phyloP scores from a whole-genome alignment of 2,888 invertebrate genomes.

The Clunio marinus region DNA sequence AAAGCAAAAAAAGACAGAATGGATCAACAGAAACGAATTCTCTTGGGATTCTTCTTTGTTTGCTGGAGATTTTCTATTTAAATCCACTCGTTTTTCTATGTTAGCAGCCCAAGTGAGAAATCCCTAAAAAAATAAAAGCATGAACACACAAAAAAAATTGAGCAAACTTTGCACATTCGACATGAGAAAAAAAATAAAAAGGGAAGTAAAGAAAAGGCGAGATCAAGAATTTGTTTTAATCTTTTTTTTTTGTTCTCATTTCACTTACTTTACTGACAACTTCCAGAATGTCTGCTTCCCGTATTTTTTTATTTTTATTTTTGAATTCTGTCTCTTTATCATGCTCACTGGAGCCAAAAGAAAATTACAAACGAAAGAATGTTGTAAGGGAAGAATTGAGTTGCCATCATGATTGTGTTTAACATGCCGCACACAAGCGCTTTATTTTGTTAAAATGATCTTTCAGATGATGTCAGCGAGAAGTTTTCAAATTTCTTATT shows the following conservation, averaged over 20 bases:
- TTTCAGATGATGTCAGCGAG: constrained; percentile 28
- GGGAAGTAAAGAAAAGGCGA: too few species aligned
- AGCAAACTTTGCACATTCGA: neutral
- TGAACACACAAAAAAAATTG: neutral
- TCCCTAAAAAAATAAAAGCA: too few species aligned
- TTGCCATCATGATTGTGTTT: neutral
- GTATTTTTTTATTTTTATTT: neutral
- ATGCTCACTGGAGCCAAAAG: constrained; percentile 1
- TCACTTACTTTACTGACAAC: constrained; percentile 18
- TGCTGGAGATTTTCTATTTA: neutral
- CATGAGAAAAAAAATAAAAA: too few species aligned
- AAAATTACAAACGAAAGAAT: neutral
- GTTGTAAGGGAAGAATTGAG: neutral
- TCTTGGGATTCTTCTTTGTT: constrained; percentile 1
- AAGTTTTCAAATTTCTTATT: neutral
- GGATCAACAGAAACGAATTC: neutral
- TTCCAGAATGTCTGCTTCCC: constrained; percentile 1
- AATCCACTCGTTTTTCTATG: too few species aligned
- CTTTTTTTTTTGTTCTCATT: constrained; percentile 1
- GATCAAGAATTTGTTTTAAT: constrained; percentile 8
- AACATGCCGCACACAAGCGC: neutral
- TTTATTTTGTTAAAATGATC: constrained; percentile 2
- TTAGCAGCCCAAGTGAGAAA: neutral
- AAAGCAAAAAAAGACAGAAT: neutral
- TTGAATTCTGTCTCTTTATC: constrained; percentile 16